Evolutionary conservation across 2,888 invertebrate species (phyloP).

Genomic region (Lasioglossum villosulum): DNA sequence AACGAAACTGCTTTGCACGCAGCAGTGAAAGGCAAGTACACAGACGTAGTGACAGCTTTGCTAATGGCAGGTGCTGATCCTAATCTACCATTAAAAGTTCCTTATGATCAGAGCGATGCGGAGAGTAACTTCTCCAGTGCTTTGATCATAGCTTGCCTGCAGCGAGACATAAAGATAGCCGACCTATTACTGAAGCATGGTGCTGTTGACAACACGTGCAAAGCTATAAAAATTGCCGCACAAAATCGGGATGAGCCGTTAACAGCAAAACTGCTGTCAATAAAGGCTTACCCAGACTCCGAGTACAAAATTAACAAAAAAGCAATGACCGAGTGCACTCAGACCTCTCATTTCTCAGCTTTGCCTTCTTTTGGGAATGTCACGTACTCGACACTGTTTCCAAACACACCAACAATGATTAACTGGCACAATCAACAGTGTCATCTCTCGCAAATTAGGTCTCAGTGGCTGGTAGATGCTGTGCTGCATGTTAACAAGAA

Average conservation of each 20-base stretch:
- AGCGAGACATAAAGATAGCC: constrained; percentile 89
- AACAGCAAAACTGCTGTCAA: constrained; percentile 92
- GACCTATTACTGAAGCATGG: constrained; percentile 92
- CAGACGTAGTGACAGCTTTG: constrained; percentile 89
- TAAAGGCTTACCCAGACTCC: constrained; percentile 95
- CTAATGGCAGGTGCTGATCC: constrained; percentile 93
- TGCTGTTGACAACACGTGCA: constrained; percentile 94
- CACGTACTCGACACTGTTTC: constrained; percentile 92
- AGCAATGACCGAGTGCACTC: constrained; percentile 89
- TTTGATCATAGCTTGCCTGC: constrained; percentile 89
- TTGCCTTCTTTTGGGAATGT: constrained; percentile 86
- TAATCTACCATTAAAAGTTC: constrained; percentile 89
- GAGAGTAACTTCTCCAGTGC: constrained; percentile 86
- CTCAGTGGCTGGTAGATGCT: constrained; percentile 94
- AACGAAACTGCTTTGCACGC: constrained; percentile 94
- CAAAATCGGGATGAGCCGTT: constrained; percentile 90
- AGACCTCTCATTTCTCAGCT: constrained; percentile 86
- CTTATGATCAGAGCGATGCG: constrained; percentile 84
- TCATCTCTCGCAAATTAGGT: constrained; percentile 89
- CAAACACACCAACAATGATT: constrained; percentile 93
- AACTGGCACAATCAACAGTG: constrained; percentile 96
- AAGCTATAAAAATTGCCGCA: constrained; percentile 92
- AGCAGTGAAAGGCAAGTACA: constrained; percentile 91
- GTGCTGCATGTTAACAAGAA: constrained; percentile 94
- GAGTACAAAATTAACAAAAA: constrained; percentile 97